Conservation (phyloP, 2,113 vertebrate species). For the Gopherus flavomarginatus region DNA sequence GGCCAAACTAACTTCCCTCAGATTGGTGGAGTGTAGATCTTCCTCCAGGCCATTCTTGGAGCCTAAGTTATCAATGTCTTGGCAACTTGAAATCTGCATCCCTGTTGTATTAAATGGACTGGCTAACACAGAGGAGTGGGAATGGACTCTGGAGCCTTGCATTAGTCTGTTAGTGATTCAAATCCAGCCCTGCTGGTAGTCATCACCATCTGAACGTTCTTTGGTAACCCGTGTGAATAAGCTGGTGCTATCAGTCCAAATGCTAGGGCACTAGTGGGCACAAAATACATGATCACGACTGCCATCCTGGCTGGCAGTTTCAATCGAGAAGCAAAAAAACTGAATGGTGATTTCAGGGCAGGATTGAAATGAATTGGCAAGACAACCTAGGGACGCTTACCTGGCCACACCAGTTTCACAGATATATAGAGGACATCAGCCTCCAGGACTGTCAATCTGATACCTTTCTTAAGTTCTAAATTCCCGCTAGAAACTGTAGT, state of each 20-base stretch:
- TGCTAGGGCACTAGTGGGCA: background rate
- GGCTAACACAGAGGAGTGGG: background rate
- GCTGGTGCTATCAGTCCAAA: fast-evolving
- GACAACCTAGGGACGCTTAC: background rate
- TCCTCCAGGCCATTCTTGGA: background rate
- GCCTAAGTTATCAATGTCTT: background rate
- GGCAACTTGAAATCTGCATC: background rate
- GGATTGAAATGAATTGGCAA: background rate
- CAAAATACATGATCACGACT: background rate
- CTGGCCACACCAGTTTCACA: background rate
- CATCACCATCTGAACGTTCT: background rate
- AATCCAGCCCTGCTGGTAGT: background rate
- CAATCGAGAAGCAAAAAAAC: background rate
- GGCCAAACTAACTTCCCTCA: background rate
- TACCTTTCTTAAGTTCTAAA: background rate
- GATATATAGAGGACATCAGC: background rate
- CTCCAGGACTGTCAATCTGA: slow-evolving; percentile 5
- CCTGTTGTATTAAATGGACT: background rate
- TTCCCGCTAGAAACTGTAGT: background rate
- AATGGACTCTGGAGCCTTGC: background rate
- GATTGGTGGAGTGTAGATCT: background rate
- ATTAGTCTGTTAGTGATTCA: background rate
- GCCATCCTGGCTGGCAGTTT: background rate
- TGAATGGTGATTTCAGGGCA: background rate
- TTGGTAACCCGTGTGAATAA: background rate